These are phyloP conservation scores for Leptosomus discolor DNA, from an alignment of 2,113 vertebrate species.

Conservation along the genomic window DNA sequence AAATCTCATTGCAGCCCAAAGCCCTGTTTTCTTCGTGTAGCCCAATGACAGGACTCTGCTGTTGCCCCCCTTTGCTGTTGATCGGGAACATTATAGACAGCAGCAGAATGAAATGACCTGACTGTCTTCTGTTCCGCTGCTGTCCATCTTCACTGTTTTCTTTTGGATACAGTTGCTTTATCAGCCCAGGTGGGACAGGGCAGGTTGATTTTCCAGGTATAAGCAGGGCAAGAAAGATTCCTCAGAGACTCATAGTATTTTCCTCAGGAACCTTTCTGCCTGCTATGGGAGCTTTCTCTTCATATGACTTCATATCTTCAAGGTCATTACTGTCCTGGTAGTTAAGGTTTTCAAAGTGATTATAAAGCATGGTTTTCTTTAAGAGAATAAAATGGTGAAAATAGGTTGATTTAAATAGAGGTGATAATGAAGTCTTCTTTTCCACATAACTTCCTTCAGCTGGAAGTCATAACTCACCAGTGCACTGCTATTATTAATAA, in stretches of 20 bases:
- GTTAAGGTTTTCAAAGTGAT: background rate
- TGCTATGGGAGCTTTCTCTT: background rate
- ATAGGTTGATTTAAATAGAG: background rate
- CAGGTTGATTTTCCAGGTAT: background rate
- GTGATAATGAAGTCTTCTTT: background rate
- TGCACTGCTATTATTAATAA: background rate
- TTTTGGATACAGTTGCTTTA: background rate
- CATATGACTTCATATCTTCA: background rate
- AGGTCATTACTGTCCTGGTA: background rate
- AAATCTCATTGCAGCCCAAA: background rate
- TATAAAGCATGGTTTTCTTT: background rate
- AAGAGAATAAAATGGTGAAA: background rate
- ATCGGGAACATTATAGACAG: background rate
- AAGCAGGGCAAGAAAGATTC: background rate
- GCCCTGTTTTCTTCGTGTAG: background rate
- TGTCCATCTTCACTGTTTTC: background rate
- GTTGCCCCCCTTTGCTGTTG: background rate
- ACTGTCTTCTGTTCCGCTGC: background rate
- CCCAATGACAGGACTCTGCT: background rate
- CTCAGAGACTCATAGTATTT: background rate
- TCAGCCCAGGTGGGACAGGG: background rate
- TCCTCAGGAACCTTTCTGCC: background rate
- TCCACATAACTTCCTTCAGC: background rate
- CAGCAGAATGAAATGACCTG: background rate
- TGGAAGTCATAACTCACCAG: background rate